Conservation (phyloP, 2,797 vertebrate species). For the Dromococcyx pavoninus region DNA sequence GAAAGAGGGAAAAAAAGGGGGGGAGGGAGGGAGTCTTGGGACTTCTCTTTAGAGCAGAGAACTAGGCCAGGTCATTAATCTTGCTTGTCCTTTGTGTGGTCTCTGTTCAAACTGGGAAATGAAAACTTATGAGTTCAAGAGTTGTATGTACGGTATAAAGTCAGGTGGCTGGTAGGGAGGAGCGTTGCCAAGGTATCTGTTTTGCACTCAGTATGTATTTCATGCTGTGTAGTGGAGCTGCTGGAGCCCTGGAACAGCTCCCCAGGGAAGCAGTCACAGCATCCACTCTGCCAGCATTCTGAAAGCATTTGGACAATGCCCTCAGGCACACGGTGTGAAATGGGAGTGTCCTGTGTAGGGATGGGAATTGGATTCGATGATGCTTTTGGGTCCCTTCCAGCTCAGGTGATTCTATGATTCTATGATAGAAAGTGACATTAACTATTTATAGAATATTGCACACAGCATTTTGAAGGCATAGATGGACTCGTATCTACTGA, state of each 20-base stretch:
- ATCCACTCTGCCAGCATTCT: too few species aligned
- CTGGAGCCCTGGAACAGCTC: too few species aligned
- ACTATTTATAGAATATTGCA: neutral
- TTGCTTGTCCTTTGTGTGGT: neutral
- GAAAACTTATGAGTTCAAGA: neutral
- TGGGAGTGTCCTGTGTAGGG: too few species aligned
- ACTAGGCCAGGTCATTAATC: neutral
- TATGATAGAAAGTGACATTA: neutral
- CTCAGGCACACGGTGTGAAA: too few species aligned
- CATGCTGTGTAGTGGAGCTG: too few species aligned
- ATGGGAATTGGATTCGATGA: too few species aligned
- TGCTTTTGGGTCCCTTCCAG: too few species aligned
- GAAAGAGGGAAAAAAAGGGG: neutral
- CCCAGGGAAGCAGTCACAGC: too few species aligned
- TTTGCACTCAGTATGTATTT: neutral
- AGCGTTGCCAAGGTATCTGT: neutral
- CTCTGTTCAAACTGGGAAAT: neutral
- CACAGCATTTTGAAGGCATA: neutral
- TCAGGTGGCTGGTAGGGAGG: neutral
- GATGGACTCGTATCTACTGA: neutral
- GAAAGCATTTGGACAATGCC: too few species aligned
- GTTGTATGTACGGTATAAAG: neutral
- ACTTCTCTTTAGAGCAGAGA: neutral
- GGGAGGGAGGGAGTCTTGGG: neutral
- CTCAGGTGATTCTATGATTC: too few species aligned